Conservation (phyloP, 2,888 invertebrate genomes). For the Tridacna crocea region DNA sequence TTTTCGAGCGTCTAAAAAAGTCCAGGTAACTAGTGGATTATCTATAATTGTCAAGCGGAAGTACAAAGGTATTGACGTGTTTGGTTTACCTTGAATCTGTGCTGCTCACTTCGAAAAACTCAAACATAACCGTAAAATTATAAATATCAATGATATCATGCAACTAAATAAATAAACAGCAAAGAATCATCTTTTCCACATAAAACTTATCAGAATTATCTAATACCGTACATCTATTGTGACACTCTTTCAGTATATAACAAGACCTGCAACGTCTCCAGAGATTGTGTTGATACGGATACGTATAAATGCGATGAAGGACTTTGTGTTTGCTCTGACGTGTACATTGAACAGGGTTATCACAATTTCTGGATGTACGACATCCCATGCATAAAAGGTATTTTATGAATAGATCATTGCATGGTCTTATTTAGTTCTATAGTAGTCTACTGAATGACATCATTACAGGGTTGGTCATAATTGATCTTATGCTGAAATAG, state of each 20-base stretch:
- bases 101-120: not conserved
- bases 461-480: too few species aligned
- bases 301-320: slow-evolving; percentile 8
- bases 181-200: not conserved
- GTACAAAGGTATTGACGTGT: too few species aligned
- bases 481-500: too few species aligned
- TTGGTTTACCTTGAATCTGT: not conserved
- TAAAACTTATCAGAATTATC: not conserved
- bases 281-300: not conserved
- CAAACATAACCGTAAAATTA: not conserved
- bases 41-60: too few species aligned
- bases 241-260: not conserved
- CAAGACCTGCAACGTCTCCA: not conserved
- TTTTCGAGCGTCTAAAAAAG: too few species aligned
- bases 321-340: slow-evolving; percentile 5
- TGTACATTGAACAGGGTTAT: not conserved
- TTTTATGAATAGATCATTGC: not conserved
- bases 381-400: slow-evolving; percentile 14
- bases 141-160: not conserved
- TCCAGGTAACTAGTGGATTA: too few species aligned
- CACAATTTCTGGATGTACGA: not conserved
- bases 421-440: too few species aligned
- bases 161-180: not conserved
- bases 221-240: not conserved
- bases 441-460: too few species aligned